Base-by-base conservation (phyloP, 2,113 vertebrate genomes). In the Nicator chloris region DNA sequence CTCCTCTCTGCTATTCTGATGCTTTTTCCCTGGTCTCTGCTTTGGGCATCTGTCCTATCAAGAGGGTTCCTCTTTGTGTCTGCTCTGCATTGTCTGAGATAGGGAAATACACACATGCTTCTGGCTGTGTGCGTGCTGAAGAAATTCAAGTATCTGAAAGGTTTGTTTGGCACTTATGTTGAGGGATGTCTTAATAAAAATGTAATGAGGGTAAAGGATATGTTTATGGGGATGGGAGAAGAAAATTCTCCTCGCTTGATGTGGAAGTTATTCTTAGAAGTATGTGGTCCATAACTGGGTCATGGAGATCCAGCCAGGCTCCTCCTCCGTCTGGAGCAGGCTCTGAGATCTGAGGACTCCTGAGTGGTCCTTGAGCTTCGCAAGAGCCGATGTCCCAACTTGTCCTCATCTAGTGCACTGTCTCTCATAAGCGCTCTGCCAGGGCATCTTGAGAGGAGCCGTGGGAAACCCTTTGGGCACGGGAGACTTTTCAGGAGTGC, bases 191-290 rank as follows among this genome's bases (percentile, higher is more conserved):
- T 88, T 73, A 92, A 91, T 95, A 91, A 94, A 95, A 94, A 78
- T 56, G 64, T 81, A 90, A 68, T 71, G 88, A 93, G 70, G 57
- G 81, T 94, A 93, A 92, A 79, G 93, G 86, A 87, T 92, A 87
- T 91, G 92, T 92, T 94, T 93, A 60, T 94, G 82, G 88, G 44
- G 44, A 77, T 0, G 3, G 50, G 72, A 78, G 64, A 86, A 88
- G 79, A 96, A 95, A 91, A 96, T 97, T 95, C 93, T 73, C 56
- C 33, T 81, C 0, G 2, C 85, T 90, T 96, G 95, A 94, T 96
- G 92, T 86, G 51, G 35, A 83, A 90, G 92, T 95, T 97, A 96
- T 97, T 97, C 94, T 96, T 96, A 86, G 95, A 96, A 96, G 51
- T 96, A 75, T 0, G 1, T 90, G 76, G 93, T 92, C 79, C 92